phyloP scores from a whole-genome alignment of 2,888 invertebrate genomes.

The Pherbina coryleti region DNA sequence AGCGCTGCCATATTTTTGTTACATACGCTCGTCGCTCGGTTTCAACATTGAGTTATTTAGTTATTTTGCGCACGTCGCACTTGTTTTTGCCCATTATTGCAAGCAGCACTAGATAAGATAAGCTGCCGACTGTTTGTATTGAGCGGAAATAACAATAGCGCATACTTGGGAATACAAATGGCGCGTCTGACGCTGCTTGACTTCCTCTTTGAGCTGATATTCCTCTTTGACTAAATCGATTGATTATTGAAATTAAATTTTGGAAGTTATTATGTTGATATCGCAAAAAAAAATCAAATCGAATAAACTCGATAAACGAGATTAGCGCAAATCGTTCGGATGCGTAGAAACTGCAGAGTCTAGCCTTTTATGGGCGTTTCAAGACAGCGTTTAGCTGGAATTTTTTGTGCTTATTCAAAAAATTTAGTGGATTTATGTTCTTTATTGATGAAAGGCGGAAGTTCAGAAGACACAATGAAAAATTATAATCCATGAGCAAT shows the following conservation, averaged over 20 bases:
- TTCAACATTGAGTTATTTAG: constrained; percentile 16
- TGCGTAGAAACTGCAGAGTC: no score
- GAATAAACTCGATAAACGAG: no score
- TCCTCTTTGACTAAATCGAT: neutral
- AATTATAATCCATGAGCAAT: no score
- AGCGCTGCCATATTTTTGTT: constrained; percentile 7
- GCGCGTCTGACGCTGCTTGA: neutral
- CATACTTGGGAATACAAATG: constrained; percentile 22
- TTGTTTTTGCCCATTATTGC: constrained; percentile 65
- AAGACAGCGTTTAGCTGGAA: no score
- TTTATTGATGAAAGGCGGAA: no score
- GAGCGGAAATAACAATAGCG: constrained; percentile 26
- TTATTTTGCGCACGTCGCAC: constrained; percentile 64
- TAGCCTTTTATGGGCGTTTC: no score
- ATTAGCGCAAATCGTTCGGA: no score
- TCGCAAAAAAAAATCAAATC: neutral
- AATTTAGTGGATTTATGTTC: no score
- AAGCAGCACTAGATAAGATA: neutral
- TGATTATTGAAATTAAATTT: constrained; percentile 18
- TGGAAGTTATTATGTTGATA: constrained; percentile 13
- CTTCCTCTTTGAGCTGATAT: neutral
- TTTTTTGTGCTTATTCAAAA: no score
- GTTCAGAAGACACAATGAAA: no score
- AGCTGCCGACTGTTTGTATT: neutral
- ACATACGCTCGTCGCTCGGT: no score